Evolutionary conservation across 2,797 vertebrate species (phyloP).

Genomic region (Halcyon chelicuti): DNA sequence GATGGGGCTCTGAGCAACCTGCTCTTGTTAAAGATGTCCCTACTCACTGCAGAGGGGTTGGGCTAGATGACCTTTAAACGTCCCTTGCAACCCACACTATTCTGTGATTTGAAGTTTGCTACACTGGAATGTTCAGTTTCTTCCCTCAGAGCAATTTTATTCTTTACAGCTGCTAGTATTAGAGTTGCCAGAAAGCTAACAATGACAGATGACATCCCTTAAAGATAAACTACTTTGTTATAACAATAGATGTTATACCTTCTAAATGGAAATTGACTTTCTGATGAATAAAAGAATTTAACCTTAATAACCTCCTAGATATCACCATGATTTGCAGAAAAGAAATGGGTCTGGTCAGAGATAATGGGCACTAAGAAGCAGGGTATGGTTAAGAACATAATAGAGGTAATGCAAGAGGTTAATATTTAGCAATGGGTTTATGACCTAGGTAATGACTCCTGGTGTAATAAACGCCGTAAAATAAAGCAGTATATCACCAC

Average conservation of each 20-base stretch:
- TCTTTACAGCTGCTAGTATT: not conserved
- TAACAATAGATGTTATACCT: conserved; percentile 13
- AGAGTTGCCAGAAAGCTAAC: conserved; percentile 10
- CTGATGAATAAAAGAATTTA: conserved; percentile 29
- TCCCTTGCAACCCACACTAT: not conserved
- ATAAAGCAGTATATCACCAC: not conserved
- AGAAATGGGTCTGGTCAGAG: not conserved
- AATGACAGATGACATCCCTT: conserved; percentile 23
- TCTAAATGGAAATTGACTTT: conserved; percentile 60
- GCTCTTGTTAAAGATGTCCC: not conserved
- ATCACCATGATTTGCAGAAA: not conserved
- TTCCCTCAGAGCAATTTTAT: not conserved
- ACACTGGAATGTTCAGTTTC: not conserved
- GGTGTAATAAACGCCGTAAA: not conserved
- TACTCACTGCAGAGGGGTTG: not conserved
- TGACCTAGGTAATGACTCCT: not conserved
- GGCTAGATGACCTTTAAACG: not conserved
- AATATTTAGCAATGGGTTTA: not conserved
- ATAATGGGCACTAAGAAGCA: not conserved
- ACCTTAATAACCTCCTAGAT: conserved; percentile 13
- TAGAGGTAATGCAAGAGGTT: not conserved
- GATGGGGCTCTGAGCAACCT: not conserved
- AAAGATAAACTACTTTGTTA: conserved; percentile 38
- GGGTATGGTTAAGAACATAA: not conserved
- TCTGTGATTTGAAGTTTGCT: not conserved